These are phyloP conservation scores for Anthrax anthrax DNA, from an alignment of 2,888 invertebrate genomes.

Conservation along the genomic window DNA sequence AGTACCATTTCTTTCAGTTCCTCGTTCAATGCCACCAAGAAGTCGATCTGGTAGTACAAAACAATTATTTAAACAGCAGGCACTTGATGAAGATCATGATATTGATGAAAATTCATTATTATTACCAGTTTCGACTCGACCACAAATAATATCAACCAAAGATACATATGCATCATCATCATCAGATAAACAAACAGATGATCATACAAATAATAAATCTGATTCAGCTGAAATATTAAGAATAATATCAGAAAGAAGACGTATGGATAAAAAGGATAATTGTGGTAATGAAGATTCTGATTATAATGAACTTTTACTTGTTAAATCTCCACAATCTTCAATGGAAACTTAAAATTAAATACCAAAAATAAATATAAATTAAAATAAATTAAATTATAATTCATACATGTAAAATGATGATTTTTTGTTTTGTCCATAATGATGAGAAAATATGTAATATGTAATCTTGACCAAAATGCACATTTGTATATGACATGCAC, in stretches of 20 bases:
- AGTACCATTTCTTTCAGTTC: constrained; percentile 27
- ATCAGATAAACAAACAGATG: constrained; percentile 7
- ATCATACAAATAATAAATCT: constrained; percentile 20
- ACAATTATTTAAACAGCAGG: constrained; percentile 42
- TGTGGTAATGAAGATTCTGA: constrained; percentile 32
- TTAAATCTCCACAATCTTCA: constrained; percentile 30
- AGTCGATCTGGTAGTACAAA: constrained; percentile 39
- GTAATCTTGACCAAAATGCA: too few relatives aligned
- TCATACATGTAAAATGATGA: not conserved
- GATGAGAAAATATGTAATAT: too few relatives aligned
- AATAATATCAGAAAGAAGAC: constrained; percentile 33
- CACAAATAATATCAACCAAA: not conserved
- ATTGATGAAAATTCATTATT: constrained; percentile 40
- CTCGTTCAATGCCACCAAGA: constrained; percentile 31
- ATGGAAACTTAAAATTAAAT: constrained; percentile 17
- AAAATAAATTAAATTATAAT: too few relatives aligned
- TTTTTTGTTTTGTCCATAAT: not conserved
- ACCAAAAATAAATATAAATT: too few relatives aligned
- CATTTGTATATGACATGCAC: too few relatives aligned
- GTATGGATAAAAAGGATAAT: constrained; percentile 30
- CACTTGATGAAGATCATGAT: constrained; percentile 39
- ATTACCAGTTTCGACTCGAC: constrained; percentile 20
- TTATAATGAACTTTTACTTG: constrained; percentile 30
- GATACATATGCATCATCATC: not conserved
- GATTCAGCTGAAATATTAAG: constrained; percentile 33